Base-by-base conservation (phyloP, 2,888 invertebrate genomes). In the Tetragnatha montana region DNA sequence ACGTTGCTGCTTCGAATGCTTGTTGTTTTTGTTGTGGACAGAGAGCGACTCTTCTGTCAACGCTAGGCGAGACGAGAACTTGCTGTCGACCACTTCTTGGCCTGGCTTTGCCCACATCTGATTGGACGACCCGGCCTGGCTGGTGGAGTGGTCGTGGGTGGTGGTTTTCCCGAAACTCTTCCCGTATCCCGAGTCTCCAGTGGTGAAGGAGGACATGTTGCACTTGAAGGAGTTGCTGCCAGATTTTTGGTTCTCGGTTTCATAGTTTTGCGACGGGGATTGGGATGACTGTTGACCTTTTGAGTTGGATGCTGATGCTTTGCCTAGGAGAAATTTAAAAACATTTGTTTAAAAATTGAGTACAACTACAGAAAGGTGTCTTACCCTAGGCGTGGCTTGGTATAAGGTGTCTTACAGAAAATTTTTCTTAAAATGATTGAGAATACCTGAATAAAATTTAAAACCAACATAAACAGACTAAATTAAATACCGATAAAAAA, bases 101-200 rank as follows among this genome's bases (percentile, higher is more conserved):
- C 79, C 76, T 12, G 50, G 51, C 8, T 75, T 87, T 35, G 76
- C 50, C 81, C 88, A 88, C 12, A 35, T 76, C 68, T 70, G 74
- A n/a, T 80, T 79, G 8, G 60, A 60, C 12, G 81, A 83, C 4
- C 74, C 76, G 7, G 70, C 71, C 8, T 74, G 78, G 19, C 82
- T 88, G 8, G 60, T 80, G 60, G 49, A 68, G 0, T 51, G 80
- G n/a, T 75, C 73, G 8, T 81, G 60, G 14, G 8, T 70, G n/a
- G 68, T 68, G 8, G 76, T 76, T 4, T 81, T 81, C 60, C n/a
- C 78, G 22, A 68, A 21, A 14, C 84, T 79, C 35, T 84, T 86
- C 8, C 88, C 88, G 81, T 89, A 81, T 0, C 91, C 91, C 7
- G 91, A 91, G 69, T 89, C 91, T 19, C 80, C 81, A 71, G 87